Conservation (phyloP, 2,113 vertebrate species). For the Eupsittula cactorum region DNA sequence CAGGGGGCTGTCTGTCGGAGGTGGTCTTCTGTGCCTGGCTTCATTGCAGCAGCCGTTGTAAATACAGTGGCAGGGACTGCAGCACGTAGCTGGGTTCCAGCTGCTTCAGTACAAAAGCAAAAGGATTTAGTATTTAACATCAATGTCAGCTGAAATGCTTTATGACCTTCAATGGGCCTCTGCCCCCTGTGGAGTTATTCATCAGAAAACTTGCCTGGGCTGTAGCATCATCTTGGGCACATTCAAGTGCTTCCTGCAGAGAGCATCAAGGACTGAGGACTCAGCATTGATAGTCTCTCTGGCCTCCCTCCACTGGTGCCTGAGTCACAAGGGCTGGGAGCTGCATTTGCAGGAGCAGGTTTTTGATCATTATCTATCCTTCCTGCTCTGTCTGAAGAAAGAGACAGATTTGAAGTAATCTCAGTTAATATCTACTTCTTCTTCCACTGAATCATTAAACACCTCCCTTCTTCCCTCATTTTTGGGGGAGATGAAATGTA, state of each 20-base stretch:
- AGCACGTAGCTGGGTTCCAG: neutral
- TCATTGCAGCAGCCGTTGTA: neutral
- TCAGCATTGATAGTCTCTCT: neutral
- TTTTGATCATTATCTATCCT: conserved; percentile 38
- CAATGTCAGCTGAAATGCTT: conserved; percentile 32
- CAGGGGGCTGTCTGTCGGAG: neutral
- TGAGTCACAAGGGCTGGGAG: conserved; percentile 12
- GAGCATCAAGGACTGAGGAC: conserved; percentile 48
- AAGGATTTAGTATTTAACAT: conserved; percentile 39
- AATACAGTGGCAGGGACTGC: neutral
- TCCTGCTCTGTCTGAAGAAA: neutral
- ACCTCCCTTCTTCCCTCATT: neutral
- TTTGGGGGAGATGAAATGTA: neutral
- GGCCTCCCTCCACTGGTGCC: neutral
- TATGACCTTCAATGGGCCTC: conserved; percentile 55
- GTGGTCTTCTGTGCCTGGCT: neutral
- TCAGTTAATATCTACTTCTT: neutral
- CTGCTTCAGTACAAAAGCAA: conserved; percentile 30
- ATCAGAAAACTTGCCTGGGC: conserved; percentile 39
- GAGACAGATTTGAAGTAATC: neutral
- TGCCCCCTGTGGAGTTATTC: conserved; percentile 44
- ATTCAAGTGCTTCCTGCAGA: conserved; percentile 26
- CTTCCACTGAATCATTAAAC: neutral
- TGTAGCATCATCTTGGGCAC: conserved; percentile 33
- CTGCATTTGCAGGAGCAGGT: neutral